A percentile compares a stretch with the other conserved stretches of the same genome.
Evolutionary conservation across 2,113 vertebrate genomes (phyloP).

Genomic region (Rhadina sibilatrix): DNA sequence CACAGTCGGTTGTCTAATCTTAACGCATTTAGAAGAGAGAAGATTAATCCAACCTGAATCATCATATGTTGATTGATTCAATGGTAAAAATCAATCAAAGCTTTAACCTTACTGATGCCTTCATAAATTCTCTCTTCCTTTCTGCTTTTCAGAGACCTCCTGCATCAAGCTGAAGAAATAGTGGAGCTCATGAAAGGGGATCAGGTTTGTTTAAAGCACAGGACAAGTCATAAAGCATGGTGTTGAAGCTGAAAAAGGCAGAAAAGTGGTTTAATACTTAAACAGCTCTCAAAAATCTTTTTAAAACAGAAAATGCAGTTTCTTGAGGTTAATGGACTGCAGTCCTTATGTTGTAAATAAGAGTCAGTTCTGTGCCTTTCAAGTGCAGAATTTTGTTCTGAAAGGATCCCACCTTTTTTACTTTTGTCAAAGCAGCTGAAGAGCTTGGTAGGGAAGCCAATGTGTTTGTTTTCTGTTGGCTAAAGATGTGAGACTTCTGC

Average conservation of each 20-base stretch:
- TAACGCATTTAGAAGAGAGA: not conserved
- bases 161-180: slow-evolving; percentile 62
- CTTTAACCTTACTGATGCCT: not conserved
- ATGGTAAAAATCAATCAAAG: not conserved
- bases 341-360: not conserved
- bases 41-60: not conserved
- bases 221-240: not conserved
- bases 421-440: not conserved
- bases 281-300: not conserved
- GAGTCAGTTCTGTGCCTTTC: not conserved
- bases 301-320: not conserved
- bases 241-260: not conserved
- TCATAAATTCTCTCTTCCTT: not conserved
- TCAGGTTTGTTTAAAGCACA: slow-evolving; percentile 59
- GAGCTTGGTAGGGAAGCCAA: not conserved
- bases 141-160: slow-evolving; percentile 62
- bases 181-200: slow-evolving; percentile 67
- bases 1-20: not conserved
- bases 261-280: not conserved
- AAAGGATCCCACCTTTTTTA: not conserved
- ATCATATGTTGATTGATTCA: not conserved
- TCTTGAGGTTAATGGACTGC: not conserved
- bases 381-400: not conserved
- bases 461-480: not conserved
- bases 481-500: not conserved